These are phyloP conservation scores for Phycodurus eques DNA, from an alignment of 2,113 vertebrate species.

Conservation along the genomic window DNA sequence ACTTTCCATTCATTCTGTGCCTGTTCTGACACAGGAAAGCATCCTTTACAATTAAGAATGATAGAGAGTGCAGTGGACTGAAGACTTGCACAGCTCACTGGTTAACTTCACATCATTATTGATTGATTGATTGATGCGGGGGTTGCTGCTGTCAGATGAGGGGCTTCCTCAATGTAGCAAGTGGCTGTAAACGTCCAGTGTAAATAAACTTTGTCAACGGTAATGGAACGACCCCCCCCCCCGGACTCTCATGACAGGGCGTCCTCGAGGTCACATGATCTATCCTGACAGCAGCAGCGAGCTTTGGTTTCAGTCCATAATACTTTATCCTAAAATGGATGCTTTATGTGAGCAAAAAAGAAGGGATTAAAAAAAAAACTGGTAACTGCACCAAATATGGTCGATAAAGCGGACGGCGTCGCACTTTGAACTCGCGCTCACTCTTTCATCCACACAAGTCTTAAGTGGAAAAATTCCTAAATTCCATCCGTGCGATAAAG, in stretches of 20 bases:
- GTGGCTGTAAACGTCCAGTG: neutral
- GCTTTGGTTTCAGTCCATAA: slow-evolving; percentile 1
- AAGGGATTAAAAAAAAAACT: neutral
- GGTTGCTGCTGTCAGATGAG: neutral
- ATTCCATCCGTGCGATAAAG: slow-evolving; percentile 1
- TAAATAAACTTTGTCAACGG: neutral
- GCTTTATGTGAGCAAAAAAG: neutral
- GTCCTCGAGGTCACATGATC: slow-evolving; percentile 11
- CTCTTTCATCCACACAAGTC: slow-evolving; percentile 1
- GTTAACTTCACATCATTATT: slow-evolving; percentile 64
- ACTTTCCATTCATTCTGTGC: no score
- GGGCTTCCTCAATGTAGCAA: neutral
- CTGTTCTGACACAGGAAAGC: no score
- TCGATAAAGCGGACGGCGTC: neutral
- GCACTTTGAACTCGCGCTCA: neutral
- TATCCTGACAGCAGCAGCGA: neutral
- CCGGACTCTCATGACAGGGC: neutral
- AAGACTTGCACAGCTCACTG: slow-evolving; percentile 12
- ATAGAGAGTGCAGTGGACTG: neutral
- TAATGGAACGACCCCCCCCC: neutral
- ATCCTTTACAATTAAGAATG: neutral
- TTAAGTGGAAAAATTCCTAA: slow-evolving; percentile 4
- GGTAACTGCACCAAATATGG: slow-evolving; percentile 30
- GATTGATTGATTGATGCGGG: slow-evolving; percentile 39
- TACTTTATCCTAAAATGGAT: slow-evolving; percentile 9